Evolutionary conservation across 2,888 invertebrate genomes (phyloP).

Genomic region (Odontocolon sp.): DNA sequence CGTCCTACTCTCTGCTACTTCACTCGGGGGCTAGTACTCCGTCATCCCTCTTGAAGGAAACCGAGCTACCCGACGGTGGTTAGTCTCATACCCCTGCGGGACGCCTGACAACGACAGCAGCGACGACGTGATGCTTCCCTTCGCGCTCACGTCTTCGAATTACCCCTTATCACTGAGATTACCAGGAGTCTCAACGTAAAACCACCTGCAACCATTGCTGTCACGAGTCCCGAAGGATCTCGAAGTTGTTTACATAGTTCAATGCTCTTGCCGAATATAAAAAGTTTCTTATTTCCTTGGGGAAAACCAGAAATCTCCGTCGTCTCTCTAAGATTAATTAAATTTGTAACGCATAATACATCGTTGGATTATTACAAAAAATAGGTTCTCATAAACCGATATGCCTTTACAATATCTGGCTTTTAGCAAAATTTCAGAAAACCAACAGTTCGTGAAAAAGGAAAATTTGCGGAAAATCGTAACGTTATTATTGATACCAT

Average conservation of each 20-base stretch:
- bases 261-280: constrained; percentile 9
- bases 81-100: constrained; percentile 50
- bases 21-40: constrained; percentile 41
- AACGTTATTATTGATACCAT: neutral
- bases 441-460: neutral
- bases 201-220: constrained; percentile 17
- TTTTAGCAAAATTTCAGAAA: neutral
- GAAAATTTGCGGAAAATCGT: neutral
- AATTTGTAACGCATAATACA: neutral
- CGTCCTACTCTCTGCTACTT: constrained; percentile 52
- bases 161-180: constrained; percentile 49
- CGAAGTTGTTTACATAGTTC: constrained; percentile 23
- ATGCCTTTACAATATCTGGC: constrained; percentile 23
- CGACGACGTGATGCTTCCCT: constrained; percentile 38
- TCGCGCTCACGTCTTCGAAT: constrained; percentile 41
- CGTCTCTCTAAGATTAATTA: neutral
- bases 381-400: neutral
- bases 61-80: constrained; percentile 60
- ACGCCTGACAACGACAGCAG: constrained; percentile 25
- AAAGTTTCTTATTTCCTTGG: constrained; percentile 17
- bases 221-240: constrained; percentile 35
- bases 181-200: constrained; percentile 41
- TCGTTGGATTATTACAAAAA: neutral
- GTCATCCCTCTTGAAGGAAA: constrained; percentile 65
- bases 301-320: neutral